phyloP scores from a whole-genome alignment of 1,140 invertebrate genomes.

The Monomorium pharaonis region DNA sequence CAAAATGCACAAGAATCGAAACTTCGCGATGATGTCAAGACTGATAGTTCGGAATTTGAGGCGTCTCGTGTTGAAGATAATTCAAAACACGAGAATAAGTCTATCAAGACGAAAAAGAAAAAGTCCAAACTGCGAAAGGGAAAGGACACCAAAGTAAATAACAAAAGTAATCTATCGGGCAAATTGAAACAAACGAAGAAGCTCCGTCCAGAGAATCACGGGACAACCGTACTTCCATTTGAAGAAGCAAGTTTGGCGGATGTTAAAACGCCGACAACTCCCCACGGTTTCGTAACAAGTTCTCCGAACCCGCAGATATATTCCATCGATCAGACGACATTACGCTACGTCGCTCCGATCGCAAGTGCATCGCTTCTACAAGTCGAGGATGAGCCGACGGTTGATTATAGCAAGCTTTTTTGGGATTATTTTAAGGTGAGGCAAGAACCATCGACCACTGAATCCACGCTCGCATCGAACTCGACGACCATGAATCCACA shows the following conservation, averaged over 20 bases:
- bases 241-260: background rate
- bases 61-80: background rate
- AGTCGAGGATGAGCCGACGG: slow-evolving; percentile 26
- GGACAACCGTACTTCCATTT: background rate
- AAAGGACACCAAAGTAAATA: background rate
- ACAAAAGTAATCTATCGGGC: background rate
- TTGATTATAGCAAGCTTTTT: slow-evolving; percentile 67
- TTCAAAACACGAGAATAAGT: slow-evolving; percentile 25
- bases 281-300: background rate
- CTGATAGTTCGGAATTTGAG: background rate
- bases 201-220: background rate
- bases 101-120: background rate
- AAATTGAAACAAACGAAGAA: background rate
- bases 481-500: slow-evolving; percentile 31
- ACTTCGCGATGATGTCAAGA: background rate
- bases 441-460: slow-evolving; percentile 49
- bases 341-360: background rate
- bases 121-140: background rate
- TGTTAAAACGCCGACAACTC: background rate
- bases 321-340: background rate
- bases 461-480: background rate
- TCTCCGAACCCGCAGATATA: background rate
- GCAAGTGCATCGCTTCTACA: background rate
- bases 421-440: slow-evolving; percentile 76
- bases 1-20: slow-evolving; percentile 19